Percentiles rank a stretch among this genome's conserved stretches.
Conservation (phyloP, 2,888 invertebrate genomes). For the Nephrotoma flavescens region DNA sequence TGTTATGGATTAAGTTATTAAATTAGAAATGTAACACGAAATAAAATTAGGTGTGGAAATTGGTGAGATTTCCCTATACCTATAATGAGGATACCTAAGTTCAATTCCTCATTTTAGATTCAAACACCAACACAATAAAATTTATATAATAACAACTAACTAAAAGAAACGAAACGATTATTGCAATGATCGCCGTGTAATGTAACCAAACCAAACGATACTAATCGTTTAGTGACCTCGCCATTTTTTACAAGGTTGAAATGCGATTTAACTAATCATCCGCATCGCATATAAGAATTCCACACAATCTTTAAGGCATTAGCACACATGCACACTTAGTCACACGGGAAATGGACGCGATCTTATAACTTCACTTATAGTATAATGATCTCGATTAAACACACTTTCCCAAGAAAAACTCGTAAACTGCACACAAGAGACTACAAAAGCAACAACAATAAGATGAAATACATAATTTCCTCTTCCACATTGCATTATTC, state of each 20-base stretch:
- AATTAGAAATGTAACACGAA: too few relatives aligned
- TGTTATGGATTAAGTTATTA: too few relatives aligned
- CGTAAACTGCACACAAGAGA: background rate
- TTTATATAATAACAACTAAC: background rate
- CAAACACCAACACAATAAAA: background rate
- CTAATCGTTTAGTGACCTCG: background rate
- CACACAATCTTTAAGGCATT: background rate
- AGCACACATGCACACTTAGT: too few relatives aligned
- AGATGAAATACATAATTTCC: background rate
- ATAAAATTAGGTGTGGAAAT: too few relatives aligned
- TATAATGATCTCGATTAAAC: background rate
- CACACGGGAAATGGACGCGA: background rate
- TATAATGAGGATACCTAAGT: too few relatives aligned
- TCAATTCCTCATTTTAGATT: too few relatives aligned
- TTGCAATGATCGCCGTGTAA: background rate
- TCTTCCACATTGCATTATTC: background rate
- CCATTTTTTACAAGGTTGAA: background rate
- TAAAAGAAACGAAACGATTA: background rate
- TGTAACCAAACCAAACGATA: background rate
- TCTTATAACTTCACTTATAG: background rate
- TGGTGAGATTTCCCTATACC: too few relatives aligned
- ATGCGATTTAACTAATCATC: background rate
- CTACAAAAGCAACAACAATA: background rate
- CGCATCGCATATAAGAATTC: background rate
- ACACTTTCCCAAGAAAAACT: background rate